Percentiles rank a stretch among this genome's conserved stretches.
These are phyloP conservation scores for Lepidurus couesii DNA, from an alignment of 1,140 invertebrate species.

Conservation along the genomic window DNA sequence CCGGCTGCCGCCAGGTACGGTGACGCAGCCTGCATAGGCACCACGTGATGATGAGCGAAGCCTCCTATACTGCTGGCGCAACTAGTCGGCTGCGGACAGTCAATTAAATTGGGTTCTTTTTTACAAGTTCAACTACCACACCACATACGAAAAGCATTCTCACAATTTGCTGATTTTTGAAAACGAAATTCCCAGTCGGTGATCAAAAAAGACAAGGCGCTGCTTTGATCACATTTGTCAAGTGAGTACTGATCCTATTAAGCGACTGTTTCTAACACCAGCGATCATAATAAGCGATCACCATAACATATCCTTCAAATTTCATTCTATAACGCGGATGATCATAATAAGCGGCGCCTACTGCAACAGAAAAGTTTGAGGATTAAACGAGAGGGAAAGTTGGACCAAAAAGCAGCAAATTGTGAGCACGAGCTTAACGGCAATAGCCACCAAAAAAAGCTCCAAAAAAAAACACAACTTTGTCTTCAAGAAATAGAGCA, in stretches of 20 bases:
- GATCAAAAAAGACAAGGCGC: not conserved
- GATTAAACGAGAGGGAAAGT: not conserved
- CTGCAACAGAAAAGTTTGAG: not conserved
- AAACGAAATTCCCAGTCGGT: not conserved
- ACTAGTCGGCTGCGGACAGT: slow-evolving; percentile 10
- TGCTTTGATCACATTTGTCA: too few species aligned
- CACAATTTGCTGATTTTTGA: not conserved
- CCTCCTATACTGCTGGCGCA: slow-evolving; percentile 20
- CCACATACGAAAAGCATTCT: not conserved
- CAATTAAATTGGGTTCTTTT: not conserved
- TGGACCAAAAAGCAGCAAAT: not conserved
- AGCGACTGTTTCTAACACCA: too few species aligned
- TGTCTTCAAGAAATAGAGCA: not conserved
- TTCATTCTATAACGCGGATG: too few species aligned
- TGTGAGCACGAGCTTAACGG: not conserved
- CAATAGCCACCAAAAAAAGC: not conserved
- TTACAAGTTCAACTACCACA: not conserved
- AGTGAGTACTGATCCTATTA: too few species aligned
- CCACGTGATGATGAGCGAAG: slow-evolving; percentile 17
- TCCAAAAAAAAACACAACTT: not conserved
- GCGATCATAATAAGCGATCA: too few species aligned
- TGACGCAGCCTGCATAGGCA: slow-evolving; percentile 35
- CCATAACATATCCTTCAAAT: too few species aligned
- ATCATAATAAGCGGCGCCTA: too few species aligned
- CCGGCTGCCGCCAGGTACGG: slow-evolving; percentile 35